Conservation (phyloP, 2,113 vertebrate species). For the Archilochus colubris region DNA sequence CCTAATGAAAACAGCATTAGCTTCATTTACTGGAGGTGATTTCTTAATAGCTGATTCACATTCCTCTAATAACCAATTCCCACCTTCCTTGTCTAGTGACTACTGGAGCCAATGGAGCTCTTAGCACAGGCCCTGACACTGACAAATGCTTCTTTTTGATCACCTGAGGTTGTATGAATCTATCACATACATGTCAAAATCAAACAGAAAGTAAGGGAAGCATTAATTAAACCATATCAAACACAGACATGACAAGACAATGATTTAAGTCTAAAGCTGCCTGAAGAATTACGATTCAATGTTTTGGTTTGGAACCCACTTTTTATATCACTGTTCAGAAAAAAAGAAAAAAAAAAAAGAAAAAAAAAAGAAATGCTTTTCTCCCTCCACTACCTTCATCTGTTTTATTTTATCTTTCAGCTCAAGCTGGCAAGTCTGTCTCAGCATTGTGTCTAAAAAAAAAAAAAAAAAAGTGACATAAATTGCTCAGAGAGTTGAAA, state of each 20-base stretch:
- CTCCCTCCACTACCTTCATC: slow-evolving; percentile 26
- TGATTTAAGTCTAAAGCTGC: slow-evolving; percentile 77
- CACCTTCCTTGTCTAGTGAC: slow-evolving; percentile 37
- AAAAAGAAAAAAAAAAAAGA: slow-evolving; percentile 33
- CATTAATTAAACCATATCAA: slow-evolving; percentile 78
- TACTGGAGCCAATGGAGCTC: neutral
- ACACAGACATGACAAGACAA: slow-evolving; percentile 72
- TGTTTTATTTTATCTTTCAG: slow-evolving; percentile 57
- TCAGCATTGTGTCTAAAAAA: neutral
- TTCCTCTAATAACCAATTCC: slow-evolving; percentile 57
- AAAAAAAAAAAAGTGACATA: slow-evolving; percentile 22
- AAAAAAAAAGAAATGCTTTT: neutral
- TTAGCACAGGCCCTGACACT: slow-evolving; percentile 46
- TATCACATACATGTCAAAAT: slow-evolving; percentile 51
- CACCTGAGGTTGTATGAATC: slow-evolving; percentile 45
- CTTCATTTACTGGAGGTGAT: slow-evolving; percentile 63
- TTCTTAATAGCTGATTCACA: slow-evolving; percentile 64
- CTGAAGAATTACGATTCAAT: slow-evolving; percentile 75
- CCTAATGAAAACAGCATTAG: slow-evolving; percentile 53
- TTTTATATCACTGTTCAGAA: slow-evolving; percentile 64
- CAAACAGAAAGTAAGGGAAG: slow-evolving; percentile 51
- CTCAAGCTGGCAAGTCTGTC: slow-evolving; percentile 21
- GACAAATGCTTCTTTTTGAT: slow-evolving; percentile 67
- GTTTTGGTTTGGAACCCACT: slow-evolving; percentile 70
- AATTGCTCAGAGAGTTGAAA: slow-evolving; percentile 46